phyloP scores from a whole-genome alignment of 2,888 invertebrate genomes.

The Phalera bucephala region DNA sequence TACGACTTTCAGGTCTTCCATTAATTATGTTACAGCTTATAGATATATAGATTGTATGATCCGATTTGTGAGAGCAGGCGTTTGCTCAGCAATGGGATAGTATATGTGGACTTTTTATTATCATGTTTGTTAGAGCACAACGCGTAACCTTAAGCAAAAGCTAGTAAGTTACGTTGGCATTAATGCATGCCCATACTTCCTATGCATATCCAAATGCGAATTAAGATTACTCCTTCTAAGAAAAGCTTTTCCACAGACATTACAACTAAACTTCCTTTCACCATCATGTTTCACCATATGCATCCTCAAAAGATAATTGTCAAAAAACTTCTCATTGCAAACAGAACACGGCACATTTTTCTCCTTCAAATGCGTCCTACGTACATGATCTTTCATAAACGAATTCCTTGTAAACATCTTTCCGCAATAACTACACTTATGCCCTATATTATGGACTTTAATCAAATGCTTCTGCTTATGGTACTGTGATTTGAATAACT shows the following conservation, averaged over 20 bases:
- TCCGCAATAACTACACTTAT: slow-evolving; percentile 64
- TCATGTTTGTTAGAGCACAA: no score
- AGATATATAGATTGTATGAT: no score
- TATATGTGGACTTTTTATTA: no score
- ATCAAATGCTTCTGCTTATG: slow-evolving; percentile 80
- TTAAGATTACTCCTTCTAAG: slow-evolving; percentile 82
- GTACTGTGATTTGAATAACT: slow-evolving; percentile 75
- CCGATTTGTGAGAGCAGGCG: no score
- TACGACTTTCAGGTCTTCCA: no score
- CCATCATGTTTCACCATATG: slow-evolving; percentile 82
- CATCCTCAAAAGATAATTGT: slow-evolving; percentile 61
- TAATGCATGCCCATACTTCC: slow-evolving; percentile 62
- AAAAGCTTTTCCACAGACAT: slow-evolving; percentile 82
- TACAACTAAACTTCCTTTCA: slow-evolving; percentile 79
- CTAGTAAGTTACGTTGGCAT: no score
- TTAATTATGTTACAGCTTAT: no score
- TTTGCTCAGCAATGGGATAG: no score
- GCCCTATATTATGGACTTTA: slow-evolving; percentile 68
- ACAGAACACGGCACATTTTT: slow-evolving; percentile 68
- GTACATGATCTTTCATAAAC: slow-evolving; percentile 70
- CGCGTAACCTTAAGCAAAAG: no score
- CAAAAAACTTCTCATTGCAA: slow-evolving; percentile 69
- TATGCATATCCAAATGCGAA: slow-evolving; percentile 80
- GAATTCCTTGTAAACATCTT: slow-evolving; percentile 74
- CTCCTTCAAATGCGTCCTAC: slow-evolving; percentile 73